Base-by-base conservation (phyloP, 1,140 invertebrate genomes). In the Apis dorsata region DNA sequence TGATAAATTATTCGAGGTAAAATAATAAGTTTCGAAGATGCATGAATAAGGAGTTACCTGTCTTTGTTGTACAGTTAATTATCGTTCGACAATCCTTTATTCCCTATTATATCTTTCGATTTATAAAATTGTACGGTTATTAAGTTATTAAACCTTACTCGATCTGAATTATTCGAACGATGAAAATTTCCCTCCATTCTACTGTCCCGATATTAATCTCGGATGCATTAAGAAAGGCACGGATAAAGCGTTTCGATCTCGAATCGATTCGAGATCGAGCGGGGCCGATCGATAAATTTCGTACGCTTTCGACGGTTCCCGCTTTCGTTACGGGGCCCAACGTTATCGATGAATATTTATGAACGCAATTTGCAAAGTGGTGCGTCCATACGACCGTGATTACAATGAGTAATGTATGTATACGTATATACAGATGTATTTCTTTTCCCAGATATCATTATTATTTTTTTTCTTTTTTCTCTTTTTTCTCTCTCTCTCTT, bases 331-430 rank as follows among this genome's bases (percentile, higher is more conserved):
- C 65, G 15, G 74, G 11, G 7, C 73, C 34, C 57, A 49, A 17
- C 57, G 74, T 77, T 76, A 77, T 70, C 80, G 80, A 82, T 82
- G 73, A 82, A 82, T 82, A 82, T 82, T 82, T 82, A 82, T 82
- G 80, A 82, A 77, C 65, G 80, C 80, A 82, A 82, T 82, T 82
- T 82, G 74, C 80, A 82, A 82, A 82, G 80, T 82, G 80, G 73
- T 82, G 74, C 80, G 65, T 82, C 73, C 73, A 82, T 82, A 77
- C 74, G 49, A 55, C 44, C 73, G 55, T 65, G 80, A 82, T 82
- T 82, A 82, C 77, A 77, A 82, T 70, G 80, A 82, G 63, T 70
- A 63, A 82, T 77, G 80, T 44, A 44, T 7, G 34, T 44, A 44
- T 44, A 44, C 34, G 34, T 53, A 53, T 79, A 44, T 63, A 75